Conservation (phyloP, 2,113 vertebrate genomes). For the Gorsachius goisagi region DNA sequence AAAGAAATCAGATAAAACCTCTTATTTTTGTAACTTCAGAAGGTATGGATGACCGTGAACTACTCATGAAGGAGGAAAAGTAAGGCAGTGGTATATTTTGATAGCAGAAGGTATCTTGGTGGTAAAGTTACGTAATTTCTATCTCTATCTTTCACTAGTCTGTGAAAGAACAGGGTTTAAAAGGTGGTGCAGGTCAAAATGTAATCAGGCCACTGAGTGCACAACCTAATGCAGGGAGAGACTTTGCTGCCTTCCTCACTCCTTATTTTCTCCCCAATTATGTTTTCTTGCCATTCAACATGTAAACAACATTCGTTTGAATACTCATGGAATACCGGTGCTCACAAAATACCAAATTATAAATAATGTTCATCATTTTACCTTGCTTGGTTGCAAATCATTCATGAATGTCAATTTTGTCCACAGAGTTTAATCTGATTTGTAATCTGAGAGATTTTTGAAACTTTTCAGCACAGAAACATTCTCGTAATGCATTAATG, state of each 20-base stretch:
- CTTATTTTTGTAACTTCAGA: not conserved
- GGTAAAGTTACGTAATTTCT: not conserved
- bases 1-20: not conserved
- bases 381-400: not conserved
- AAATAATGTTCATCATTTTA: not conserved
- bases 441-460: not conserved
- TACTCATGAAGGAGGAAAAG: not conserved
- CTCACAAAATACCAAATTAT: not conserved
- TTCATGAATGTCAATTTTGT: not conserved
- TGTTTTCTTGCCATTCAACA: not conserved
- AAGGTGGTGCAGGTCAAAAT: not conserved
- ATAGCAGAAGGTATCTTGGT: not conserved
- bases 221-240: not conserved
- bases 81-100: not conserved
- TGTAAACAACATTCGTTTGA: not conserved
- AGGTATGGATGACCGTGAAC: not conserved
- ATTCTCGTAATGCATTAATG: not conserved
- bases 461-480: not conserved
- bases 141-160: not conserved
- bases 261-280: not conserved
- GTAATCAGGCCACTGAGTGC: not conserved
- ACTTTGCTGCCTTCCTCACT: not conserved
- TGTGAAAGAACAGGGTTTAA: not conserved
- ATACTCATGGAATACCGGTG: not conserved
- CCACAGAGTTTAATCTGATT: not conserved